Base-by-base conservation (phyloP, 2,888 invertebrate genomes). In the Agonopterix alstromeriana region DNA sequence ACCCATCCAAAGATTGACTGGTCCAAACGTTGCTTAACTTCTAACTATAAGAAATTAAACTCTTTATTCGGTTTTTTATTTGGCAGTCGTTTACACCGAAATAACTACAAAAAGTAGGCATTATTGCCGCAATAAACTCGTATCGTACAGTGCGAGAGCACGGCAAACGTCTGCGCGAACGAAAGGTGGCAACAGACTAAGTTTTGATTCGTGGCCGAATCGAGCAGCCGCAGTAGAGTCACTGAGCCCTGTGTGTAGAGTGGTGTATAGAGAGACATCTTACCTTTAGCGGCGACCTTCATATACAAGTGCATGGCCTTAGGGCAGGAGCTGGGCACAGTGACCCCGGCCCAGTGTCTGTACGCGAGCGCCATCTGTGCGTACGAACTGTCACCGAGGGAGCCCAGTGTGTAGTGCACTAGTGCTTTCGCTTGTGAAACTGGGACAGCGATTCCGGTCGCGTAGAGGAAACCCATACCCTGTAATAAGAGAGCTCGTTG, bases 291-390 rank as follows among this genome's bases (percentile, higher is more conserved):
- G 3, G 98, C 98, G 0, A 97, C 98, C 70, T 94, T 94, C 70
- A 95, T 93, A 76, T 99, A 99, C 69, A 94, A 94, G 51, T 95
- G 94, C 56, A 99, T 89, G 0, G 99, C 96, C 63, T 93, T 94
- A 66, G 98, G 98, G 77, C 99, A 99, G 62, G 94, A 97, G 10
- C 93, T 91, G 3, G 95, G 92, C 4, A 98, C 95, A 35, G 97
- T 95, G 45, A 97, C 93, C 0, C 98, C 99, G 14, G 95, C 93
- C 93, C 95, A 97, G 85, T 97, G 94, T 1, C 99, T 92, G 86
- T 99, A 99, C 0, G 97, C 99, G 50, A 99, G 84, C 12, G 97
- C 96, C 98, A 99, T 99, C 88, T 98, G 98, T 0, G 98, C 98
- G 87, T 94, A 94, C 12, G 95, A 93, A 70, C 97, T 96, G 49